Evolutionary conservation across 2,888 invertebrate genomes (phyloP).

Genomic region (Thumatha senex): DNA sequence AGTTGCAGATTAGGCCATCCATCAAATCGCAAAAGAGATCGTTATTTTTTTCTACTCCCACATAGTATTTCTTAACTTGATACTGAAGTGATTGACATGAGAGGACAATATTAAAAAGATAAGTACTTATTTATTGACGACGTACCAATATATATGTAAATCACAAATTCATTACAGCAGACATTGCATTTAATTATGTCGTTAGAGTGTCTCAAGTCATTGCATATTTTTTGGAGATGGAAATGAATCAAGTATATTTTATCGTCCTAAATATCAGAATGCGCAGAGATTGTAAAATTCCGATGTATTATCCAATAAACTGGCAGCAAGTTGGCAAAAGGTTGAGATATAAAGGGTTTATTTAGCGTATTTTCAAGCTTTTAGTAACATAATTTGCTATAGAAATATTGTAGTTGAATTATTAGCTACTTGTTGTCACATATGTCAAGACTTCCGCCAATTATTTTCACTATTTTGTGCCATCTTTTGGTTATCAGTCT

Average conservation of each 20-base stretch:
- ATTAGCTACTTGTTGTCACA: too few species aligned
- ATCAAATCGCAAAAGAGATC: conserved; percentile 1
- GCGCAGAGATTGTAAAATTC: neutral
- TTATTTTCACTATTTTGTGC: too few species aligned
- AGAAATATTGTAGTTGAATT: neutral
- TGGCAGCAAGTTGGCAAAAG: neutral
- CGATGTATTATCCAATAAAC: neutral
- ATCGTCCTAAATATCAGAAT: neutral
- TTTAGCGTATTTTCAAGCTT: too few species aligned
- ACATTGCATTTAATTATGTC: neutral
- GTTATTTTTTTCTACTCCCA: neutral
- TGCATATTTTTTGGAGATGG: neutral
- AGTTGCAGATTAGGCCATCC: conserved; percentile 1
- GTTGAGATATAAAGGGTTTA: neutral
- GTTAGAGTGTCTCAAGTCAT: neutral
- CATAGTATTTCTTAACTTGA: neutral
- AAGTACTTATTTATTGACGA: neutral
- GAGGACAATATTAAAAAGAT: neutral
- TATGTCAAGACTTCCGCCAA: too few species aligned
- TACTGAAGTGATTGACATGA: neutral
- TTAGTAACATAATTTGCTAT: too few species aligned
- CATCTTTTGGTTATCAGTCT: too few species aligned
- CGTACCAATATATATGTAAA: neutral
- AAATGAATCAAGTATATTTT: neutral
- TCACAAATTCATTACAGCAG: neutral